Evolutionary conservation across 2,797 vertebrate genomes (phyloP).

Genomic region (Perdix hodgsoniae): DNA sequence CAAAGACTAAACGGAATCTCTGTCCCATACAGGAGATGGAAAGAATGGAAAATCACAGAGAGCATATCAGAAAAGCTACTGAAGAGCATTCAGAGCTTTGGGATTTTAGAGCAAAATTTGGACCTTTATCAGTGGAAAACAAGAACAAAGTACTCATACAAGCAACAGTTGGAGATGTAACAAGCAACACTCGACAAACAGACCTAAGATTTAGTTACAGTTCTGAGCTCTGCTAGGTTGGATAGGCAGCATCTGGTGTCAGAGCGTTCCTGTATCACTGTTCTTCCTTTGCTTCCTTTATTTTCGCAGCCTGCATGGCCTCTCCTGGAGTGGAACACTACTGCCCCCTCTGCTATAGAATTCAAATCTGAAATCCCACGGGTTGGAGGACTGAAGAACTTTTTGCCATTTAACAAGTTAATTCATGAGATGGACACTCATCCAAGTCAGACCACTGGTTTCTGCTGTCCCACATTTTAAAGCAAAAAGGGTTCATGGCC

Average conservation of each 20-base stretch:
- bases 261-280: background rate
- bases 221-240: background rate
- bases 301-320: background rate
- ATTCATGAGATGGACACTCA: background rate
- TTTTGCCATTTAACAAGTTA: background rate
- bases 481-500: background rate
- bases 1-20: background rate
- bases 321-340: background rate
- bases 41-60: background rate
- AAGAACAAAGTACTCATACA: background rate
- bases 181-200: background rate
- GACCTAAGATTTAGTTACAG: background rate
- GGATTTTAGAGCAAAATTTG: background rate
- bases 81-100: background rate
- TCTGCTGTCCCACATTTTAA: background rate
- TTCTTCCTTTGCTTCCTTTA: background rate
- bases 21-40: background rate
- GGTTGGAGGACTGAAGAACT: background rate
- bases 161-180: background rate
- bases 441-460: background rate
- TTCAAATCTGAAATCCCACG: background rate
- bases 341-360: background rate
- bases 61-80: background rate
- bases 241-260: background rate
- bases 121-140: background rate